Conservation (phyloP, 1,140 invertebrate species). For the Hycleus phaleratus region DNA sequence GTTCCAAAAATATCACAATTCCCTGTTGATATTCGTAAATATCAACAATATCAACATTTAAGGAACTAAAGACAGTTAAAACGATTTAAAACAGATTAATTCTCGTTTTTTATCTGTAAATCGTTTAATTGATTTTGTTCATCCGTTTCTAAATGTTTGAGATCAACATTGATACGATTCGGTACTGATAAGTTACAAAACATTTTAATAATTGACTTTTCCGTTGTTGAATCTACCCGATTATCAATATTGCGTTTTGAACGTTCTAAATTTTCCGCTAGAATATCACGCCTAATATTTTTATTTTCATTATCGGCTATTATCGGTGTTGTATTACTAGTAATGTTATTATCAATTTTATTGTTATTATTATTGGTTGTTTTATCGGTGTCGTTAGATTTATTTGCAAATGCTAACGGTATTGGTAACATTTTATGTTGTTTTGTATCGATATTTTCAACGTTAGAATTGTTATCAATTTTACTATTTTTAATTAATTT, state of each 20-base stretch:
- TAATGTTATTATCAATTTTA: neutral
- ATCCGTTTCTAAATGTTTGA: too few relatives aligned
- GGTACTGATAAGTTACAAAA: slow-evolving; percentile 5
- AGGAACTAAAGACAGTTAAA: too few relatives aligned
- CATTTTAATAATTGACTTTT: slow-evolving; percentile 3
- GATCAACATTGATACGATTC: neutral
- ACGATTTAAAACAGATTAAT: too few relatives aligned
- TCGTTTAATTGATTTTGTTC: too few relatives aligned
- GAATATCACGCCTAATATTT: slow-evolving; percentile 21
- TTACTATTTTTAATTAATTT: neutral
- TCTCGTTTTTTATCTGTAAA: too few relatives aligned
- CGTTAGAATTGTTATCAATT: slow-evolving; percentile 17
- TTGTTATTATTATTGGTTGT: neutral
- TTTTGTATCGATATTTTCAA: slow-evolving; percentile 6
- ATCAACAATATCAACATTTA: too few relatives aligned
- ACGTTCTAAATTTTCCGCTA: neutral
- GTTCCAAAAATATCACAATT: too few relatives aligned
- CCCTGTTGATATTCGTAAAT: too few relatives aligned
- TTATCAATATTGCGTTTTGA: neutral
- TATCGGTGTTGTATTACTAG: neutral
- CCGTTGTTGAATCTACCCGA: neutral
- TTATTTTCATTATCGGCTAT: neutral
- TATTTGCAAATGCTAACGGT: slow-evolving; percentile 8
- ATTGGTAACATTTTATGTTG: slow-evolving; percentile 7
- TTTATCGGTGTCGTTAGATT: neutral